Base-by-base conservation (phyloP, 2,797 vertebrate genomes). In the Premnoplex brunnescens region DNA sequence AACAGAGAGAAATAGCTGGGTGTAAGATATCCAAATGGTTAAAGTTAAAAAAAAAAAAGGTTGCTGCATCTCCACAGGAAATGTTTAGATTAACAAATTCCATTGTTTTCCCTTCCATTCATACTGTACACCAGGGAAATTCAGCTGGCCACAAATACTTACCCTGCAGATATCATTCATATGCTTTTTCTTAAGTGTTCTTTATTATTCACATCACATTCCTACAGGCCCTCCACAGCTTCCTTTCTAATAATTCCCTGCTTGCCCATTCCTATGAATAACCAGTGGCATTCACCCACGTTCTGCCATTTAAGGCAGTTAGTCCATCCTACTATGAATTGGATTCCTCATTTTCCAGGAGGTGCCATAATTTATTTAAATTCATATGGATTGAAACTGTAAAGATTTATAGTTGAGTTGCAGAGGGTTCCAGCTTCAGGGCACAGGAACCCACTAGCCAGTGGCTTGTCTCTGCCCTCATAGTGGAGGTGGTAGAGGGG, bases 81-180 rank as follows among this genome's bases (percentile, higher is more conserved):
- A 77, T 82, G 49, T 90, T 94, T 74, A 82, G 49, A 82, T 93
- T 93, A 85, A 64, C 60, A 72, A 68, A 93, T 94, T 41, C 64
- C 51, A 71, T 94, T 96, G 94, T 95, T 72, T 95, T 91, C 30
- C 49, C 71, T 96, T 85, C 89, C 54, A 67, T 83, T 95, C n/a
- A 16, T 86, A 74, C 52, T 82, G 64, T 95, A 91, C 80, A 80
- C 78, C 27, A 93, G 89, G 84, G 85, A 91, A 90, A 94, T 95
- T 95, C 91, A 77, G 74, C 83, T 96, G 96, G 77, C 89, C 94
- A 91, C 90, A 91, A 94, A 94, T 89, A 95, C 88, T 91, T 94
- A 92, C 67, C 88, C 93, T 91, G 93, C 93, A 97, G 96, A 87
- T 96, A 96, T 94, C 80, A 93, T 95, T 95, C 88, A 96, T 90